A percentile compares a stretch with the other conserved stretches of the same genome.
Evolutionary conservation across 2,113 vertebrate species (phyloP).

Genomic region (Mus spicilegus): DNA sequence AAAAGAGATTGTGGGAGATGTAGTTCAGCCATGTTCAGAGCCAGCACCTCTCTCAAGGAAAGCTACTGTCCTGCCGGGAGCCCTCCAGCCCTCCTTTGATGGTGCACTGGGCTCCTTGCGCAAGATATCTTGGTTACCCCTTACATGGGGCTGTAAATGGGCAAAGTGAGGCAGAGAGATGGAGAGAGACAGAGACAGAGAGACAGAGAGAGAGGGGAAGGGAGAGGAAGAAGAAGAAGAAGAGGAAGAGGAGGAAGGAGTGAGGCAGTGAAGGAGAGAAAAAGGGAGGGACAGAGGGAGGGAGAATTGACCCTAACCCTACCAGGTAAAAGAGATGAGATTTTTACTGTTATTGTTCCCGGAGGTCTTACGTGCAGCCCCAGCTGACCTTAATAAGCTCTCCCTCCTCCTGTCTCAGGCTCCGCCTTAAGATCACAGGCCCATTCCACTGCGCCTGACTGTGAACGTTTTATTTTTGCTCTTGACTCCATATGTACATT

Average conservation of each 20-base stretch:
- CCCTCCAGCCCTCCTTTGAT: background rate
- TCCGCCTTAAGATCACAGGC: background rate
- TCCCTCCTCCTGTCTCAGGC: background rate
- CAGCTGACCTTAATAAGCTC: background rate
- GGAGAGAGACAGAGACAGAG: background rate
- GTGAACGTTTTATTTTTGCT: background rate
- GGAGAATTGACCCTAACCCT: background rate
- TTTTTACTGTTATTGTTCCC: background rate
- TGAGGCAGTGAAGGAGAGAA: too few relatives aligned
- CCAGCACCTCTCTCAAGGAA: background rate
- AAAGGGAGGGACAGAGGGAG: too few relatives aligned
- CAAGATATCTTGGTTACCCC: background rate
- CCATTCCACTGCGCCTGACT: background rate
- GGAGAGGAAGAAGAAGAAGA: too few relatives aligned
- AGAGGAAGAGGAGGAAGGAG: fast-evolving
- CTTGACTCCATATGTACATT: background rate
- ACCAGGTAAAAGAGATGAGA: background rate
- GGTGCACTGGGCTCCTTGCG: background rate
- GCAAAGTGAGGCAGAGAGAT: background rate
- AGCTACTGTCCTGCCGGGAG: background rate
- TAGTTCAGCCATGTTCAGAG: background rate
- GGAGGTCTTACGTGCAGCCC: background rate
- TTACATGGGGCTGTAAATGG: background rate
- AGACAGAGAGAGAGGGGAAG: background rate
- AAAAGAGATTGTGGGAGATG: background rate